Percentiles rank a stretch among this genome's conserved stretches.
Evolutionary conservation across 1,140 invertebrate species (phyloP).

Genomic region (Campoletis sonorensis): DNA sequence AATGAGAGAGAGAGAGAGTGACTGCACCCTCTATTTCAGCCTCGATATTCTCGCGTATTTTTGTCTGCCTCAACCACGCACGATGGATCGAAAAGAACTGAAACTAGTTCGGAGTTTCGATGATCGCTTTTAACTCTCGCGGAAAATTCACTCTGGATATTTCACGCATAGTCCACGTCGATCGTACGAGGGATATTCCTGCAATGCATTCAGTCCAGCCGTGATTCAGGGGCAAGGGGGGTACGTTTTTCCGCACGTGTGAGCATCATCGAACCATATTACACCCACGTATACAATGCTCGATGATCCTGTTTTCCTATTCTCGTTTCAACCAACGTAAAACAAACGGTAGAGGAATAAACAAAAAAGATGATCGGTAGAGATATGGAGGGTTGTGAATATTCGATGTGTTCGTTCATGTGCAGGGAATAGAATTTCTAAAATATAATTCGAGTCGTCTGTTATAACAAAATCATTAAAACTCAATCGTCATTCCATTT

Average conservation of each 20-base stretch:
- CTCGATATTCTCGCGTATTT: neutral
- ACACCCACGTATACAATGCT: conserved; percentile 14
- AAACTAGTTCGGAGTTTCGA: too few relatives aligned
- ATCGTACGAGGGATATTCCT: neutral
- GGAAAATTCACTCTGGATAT: conserved; percentile 25
- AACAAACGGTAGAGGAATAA: neutral
- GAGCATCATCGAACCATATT: conserved; percentile 33
- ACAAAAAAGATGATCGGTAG: neutral
- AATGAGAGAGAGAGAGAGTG: conserved; percentile 41
- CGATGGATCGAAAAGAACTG: too few relatives aligned
- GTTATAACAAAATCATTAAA: too few relatives aligned
- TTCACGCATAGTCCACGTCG: conserved; percentile 6
- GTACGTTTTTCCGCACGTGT: conserved; percentile 52
- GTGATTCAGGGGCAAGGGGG: neutral
- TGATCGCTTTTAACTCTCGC: conserved; percentile 25
- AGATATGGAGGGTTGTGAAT: neutral
- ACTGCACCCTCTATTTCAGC: conserved; percentile 13
- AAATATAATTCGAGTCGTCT: too few relatives aligned
- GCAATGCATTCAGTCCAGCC: too few relatives aligned
- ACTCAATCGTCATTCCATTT: too few relatives aligned
- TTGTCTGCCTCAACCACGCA: neutral
- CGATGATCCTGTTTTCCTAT: neutral
- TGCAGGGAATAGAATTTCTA: too few relatives aligned
- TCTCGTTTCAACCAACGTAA: neutral
- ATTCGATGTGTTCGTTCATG: too few relatives aligned